A percentile compares a stretch with the other conserved stretches of the same genome.
These are phyloP conservation scores for Electrona antarctica DNA, from an alignment of 2,113 vertebrate species.

Conservation along the genomic window DNA sequence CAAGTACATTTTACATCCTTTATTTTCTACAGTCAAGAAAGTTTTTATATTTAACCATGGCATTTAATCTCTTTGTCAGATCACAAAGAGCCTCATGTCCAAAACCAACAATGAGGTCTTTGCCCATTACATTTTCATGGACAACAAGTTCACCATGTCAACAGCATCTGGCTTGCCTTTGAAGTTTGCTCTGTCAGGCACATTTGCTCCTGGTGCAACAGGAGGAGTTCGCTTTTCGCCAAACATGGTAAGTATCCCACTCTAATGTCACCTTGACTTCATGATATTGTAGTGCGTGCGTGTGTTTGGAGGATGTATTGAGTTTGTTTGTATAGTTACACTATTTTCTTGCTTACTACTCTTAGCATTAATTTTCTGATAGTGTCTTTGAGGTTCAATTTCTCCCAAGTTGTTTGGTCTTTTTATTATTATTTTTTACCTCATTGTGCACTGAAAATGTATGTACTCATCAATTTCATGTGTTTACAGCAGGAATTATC, in stretches of 20 bases:
- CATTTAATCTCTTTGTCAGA: slow-evolving; percentile 38
- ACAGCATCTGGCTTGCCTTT: slow-evolving; percentile 87
- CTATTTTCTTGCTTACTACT: neutral
- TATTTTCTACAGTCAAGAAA: neutral
- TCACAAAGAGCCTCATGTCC: slow-evolving; percentile 68
- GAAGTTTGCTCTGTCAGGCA: slow-evolving; percentile 85
- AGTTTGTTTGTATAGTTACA: neutral
- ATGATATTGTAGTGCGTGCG: neutral
- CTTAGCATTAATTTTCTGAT: neutral
- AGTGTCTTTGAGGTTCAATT: neutral
- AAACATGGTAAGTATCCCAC: slow-evolving; percentile 73
- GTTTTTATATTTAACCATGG: neutral
- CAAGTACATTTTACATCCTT: neutral
- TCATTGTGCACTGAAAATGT: too few relatives aligned
- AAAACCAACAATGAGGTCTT: slow-evolving; percentile 82
- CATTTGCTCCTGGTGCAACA: slow-evolving; percentile 82
- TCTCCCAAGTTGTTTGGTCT: slow-evolving; percentile 1
- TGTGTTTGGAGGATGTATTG: neutral
- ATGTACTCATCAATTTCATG: neutral
- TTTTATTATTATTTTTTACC: slow-evolving; percentile 18
- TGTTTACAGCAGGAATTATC: slow-evolving; percentile 78
- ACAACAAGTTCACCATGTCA: slow-evolving; percentile 88
- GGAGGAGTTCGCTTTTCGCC: slow-evolving; percentile 75
- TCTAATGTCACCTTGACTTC: neutral
- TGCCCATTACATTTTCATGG: slow-evolving; percentile 94